phyloP scores from a whole-genome alignment of 1,140 invertebrate species.

The Drosophila persimilis region DNA sequence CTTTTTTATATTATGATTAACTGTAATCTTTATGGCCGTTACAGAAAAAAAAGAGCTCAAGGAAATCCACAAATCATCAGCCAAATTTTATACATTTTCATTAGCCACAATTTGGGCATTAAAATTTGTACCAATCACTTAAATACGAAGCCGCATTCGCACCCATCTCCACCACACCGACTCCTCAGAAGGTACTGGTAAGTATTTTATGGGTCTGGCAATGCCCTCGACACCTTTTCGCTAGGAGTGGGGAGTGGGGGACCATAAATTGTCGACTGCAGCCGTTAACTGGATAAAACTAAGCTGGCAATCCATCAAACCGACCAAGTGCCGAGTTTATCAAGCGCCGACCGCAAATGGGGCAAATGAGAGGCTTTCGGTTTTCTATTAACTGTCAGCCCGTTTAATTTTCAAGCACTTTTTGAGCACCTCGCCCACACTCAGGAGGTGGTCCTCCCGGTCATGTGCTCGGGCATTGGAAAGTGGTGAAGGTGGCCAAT shows the following conservation, averaged over 20 bases:
- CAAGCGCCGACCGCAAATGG: slow-evolving; percentile 53
- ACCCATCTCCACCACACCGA: background rate
- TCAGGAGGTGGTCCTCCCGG: background rate
- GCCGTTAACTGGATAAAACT: slow-evolving; percentile 79
- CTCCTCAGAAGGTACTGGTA: background rate
- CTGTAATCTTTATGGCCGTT: too few species aligned
- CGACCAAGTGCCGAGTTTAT: slow-evolving; percentile 51
- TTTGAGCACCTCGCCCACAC: slow-evolving; percentile 15
- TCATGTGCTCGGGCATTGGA: too few species aligned
- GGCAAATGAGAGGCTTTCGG: slow-evolving; percentile 73
- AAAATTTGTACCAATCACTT: slow-evolving; percentile 13
- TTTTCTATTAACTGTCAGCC: slow-evolving; percentile 75
- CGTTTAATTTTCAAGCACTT: slow-evolving; percentile 69
- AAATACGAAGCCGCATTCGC: background rate
- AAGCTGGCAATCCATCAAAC: slow-evolving; percentile 77
- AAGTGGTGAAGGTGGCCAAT: slow-evolving; percentile 40
- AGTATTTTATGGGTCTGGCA: slow-evolving; percentile 30
- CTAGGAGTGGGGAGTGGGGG: slow-evolving; percentile 7
- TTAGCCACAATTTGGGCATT: slow-evolving; percentile 48
- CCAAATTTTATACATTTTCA: slow-evolving; percentile 35
- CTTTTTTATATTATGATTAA: too few species aligned
- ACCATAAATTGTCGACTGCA: slow-evolving; percentile 57
- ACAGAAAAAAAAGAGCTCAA: too few species aligned
- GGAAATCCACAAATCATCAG: slow-evolving; percentile 39
- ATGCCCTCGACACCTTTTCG: slow-evolving; percentile 35